Conservation (phyloP, 2,113 vertebrate species). For the Plotosus lineatus region DNA sequence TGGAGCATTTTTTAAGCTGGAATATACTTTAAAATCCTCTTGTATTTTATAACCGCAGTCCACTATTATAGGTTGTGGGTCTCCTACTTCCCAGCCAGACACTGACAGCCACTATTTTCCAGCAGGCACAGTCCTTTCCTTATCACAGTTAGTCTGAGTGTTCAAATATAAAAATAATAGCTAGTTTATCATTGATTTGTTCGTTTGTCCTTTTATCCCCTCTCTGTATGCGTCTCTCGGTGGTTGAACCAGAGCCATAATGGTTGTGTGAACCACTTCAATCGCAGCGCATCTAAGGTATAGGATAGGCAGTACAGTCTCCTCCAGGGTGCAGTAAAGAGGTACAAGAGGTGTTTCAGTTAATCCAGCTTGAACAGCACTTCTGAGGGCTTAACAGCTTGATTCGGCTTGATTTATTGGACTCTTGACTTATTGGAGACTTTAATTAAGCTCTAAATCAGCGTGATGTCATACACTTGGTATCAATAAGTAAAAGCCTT, state of each 20-base stretch:
- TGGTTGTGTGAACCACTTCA: conserved; percentile 92
- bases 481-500: background rate
- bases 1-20: background rate
- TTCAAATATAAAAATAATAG: background rate
- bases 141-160: background rate
- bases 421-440: background rate
- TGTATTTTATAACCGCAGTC: background rate
- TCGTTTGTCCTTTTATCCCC: background rate
- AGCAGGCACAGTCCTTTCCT: conserved; percentile 77
- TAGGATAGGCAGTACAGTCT: background rate
- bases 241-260: conserved; percentile 98
- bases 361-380: background rate
- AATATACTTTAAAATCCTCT: background rate
- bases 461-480: no score
- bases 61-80: conserved; percentile 81
- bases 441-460: background rate
- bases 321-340: conserved; percentile 2
- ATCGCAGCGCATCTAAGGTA: conserved; percentile 92
- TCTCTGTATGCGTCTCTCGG: conserved; percentile 63
- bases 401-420: background rate
- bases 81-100: conserved; percentile 95
- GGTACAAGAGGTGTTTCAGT: background rate
- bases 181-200: background rate
- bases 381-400: background rate
- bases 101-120: conserved; percentile 83